Evolutionary conservation across 2,797 vertebrate genomes (phyloP).

Genomic region (Galagoides demidoff): DNA sequence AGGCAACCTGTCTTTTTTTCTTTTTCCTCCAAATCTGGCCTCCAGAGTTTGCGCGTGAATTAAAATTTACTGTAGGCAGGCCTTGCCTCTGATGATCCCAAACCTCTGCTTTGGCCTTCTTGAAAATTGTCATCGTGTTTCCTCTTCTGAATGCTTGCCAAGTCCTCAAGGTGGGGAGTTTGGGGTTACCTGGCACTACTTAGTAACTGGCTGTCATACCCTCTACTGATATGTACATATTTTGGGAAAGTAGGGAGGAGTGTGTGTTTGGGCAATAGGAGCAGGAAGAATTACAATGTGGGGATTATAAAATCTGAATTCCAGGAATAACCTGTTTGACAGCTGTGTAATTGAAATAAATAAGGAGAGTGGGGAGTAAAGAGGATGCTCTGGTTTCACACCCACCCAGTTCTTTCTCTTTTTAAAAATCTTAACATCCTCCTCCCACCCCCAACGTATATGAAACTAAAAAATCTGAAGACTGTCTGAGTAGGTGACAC

Average conservation of each 20-base stretch:
- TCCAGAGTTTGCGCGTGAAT: constrained; percentile 15
- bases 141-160: constrained; percentile 59
- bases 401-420: constrained; percentile 59
- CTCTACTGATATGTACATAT: background rate
- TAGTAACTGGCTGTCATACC: background rate
- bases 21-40: background rate
- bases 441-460: background rate
- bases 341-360: constrained; percentile 79
- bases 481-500: constrained; percentile 78
- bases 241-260: constrained; percentile 43
- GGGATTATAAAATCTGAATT: constrained; percentile 81
- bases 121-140: constrained; percentile 65
- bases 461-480: constrained; percentile 79
- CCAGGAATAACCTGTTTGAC: constrained; percentile 88
- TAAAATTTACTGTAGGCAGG: constrained; percentile 50
- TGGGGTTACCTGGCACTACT: background rate
- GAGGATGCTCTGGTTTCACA: constrained; percentile 75
- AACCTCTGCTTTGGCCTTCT: constrained; percentile 71
- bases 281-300: constrained; percentile 73
- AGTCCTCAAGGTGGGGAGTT: constrained; percentile 47
- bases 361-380: constrained; percentile 49
- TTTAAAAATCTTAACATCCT: background rate
- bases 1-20: background rate
- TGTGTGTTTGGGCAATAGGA: constrained; percentile 52
- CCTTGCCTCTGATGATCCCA: constrained; percentile 53